These are phyloP conservation scores for Carapus acus DNA, from an alignment of 2,797 vertebrate species.

Conservation along the genomic window DNA sequence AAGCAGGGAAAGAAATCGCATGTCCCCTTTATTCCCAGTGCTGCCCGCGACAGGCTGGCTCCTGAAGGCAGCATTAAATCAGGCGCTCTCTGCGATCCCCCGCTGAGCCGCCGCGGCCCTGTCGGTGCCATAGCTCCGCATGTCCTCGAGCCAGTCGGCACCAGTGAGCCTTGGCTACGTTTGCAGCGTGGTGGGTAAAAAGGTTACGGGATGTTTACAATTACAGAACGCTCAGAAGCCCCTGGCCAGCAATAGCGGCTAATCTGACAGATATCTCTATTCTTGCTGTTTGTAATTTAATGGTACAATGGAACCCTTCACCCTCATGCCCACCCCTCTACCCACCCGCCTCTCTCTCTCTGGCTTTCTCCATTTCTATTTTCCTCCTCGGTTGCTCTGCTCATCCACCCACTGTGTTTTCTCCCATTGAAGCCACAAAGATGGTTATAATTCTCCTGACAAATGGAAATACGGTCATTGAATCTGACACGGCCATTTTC, in stretches of 20 bases:
- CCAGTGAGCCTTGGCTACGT: slow-evolving; percentile 21
- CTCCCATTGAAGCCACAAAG: slow-evolving; percentile 9
- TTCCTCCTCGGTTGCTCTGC: slow-evolving; percentile 28
- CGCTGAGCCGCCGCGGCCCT: slow-evolving; percentile 9
- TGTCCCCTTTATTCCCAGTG: too few species aligned
- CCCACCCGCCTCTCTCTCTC: background rate
- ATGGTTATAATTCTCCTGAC: slow-evolving; percentile 40
- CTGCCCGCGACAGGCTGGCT: too few species aligned
- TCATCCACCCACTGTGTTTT: slow-evolving; percentile 1
- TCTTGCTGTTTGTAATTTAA: slow-evolving; percentile 30
- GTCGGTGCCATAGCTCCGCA: too few species aligned
- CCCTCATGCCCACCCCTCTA: too few species aligned
- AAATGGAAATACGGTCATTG: slow-evolving; percentile 40
- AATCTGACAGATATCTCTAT: slow-evolving; percentile 29
- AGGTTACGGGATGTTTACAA: slow-evolving; percentile 10
- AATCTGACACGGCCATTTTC: slow-evolving; percentile 46
- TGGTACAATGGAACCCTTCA: too few species aligned
- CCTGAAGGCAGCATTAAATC: background rate
- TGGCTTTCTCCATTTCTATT: background rate
- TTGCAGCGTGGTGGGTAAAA: slow-evolving; percentile 28
- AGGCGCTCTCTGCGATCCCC: background rate
- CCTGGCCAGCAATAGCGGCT: background rate
- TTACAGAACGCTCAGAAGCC: background rate
- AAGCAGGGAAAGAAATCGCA: too few species aligned
- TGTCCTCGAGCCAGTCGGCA: slow-evolving; percentile 11